Conservation (phyloP, 2,797 vertebrate species). For the Pantherophis vulpinus region DNA sequence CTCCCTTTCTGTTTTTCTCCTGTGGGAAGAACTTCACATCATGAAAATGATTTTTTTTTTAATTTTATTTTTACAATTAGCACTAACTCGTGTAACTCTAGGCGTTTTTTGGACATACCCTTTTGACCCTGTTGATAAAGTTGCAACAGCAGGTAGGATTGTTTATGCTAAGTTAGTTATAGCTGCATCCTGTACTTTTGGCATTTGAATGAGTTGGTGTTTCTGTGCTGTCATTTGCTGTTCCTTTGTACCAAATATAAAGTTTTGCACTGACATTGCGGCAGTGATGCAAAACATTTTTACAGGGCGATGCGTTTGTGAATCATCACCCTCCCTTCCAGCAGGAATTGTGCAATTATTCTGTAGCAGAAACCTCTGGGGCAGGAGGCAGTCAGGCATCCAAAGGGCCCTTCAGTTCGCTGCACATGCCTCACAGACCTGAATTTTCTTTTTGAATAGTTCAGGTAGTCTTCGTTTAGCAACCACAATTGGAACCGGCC, state of each 20-base stretch:
- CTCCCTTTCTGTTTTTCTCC: background rate
- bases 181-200: background rate
- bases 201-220: background rate
- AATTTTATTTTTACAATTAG: slow-evolving; percentile 26
- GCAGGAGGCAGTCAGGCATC: no score
- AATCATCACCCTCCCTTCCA: background rate
- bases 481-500: background rate
- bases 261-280: background rate
- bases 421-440: background rate
- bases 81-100: slow-evolving; percentile 46
- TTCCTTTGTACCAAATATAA: slow-evolving; percentile 8
- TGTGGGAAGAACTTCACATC: slow-evolving; percentile 23
- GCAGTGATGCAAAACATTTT: background rate
- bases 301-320: background rate
- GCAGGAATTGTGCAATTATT: background rate
- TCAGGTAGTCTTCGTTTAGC: background rate
- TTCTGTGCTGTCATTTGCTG: background rate
- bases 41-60: background rate
- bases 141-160: background rate
- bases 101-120: slow-evolving; percentile 43
- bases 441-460: background rate
- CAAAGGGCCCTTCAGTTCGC: background rate
- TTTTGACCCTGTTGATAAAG: background rate
- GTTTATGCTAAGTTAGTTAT: background rate
- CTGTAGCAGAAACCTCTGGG: background rate